phyloP scores from a whole-genome alignment of 1,140 invertebrate species.

The Campoletis sonorensis region DNA sequence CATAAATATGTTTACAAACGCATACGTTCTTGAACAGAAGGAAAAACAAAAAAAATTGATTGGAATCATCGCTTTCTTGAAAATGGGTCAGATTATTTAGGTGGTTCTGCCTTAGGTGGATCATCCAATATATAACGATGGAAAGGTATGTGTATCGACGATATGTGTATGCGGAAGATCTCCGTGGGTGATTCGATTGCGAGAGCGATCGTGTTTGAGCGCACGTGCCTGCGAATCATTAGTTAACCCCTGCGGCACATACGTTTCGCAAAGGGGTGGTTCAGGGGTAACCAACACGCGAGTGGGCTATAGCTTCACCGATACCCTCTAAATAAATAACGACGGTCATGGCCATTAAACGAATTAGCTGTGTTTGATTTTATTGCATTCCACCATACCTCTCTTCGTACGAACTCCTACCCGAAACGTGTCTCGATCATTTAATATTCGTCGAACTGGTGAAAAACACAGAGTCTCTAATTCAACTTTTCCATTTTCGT shows the following conservation, averaged over 20 bases:
- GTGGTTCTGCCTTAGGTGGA: background rate
- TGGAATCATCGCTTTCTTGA: background rate
- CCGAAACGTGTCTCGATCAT: background rate
- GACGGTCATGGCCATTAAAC: conserved; percentile 66
- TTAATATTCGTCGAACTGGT: background rate
- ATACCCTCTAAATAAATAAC: conserved; percentile 68
- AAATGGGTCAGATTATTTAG: background rate
- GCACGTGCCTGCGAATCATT: conserved; percentile 68
- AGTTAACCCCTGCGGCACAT: conserved; percentile 55
- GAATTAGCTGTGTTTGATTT: conserved; percentile 69
- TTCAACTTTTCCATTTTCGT: background rate
- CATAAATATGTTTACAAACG: too few species aligned
- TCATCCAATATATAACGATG: background rate
- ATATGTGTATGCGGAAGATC: conserved; percentile 30
- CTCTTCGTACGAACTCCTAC: too few species aligned
- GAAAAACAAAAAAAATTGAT: background rate
- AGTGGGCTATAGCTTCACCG: conserved; percentile 46
- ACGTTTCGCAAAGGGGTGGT: conserved; percentile 12
- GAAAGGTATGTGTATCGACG: background rate
- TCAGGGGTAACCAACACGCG: background rate
- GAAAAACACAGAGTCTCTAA: background rate
- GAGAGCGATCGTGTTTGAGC: conserved; percentile 62
- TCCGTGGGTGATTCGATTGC: conserved; percentile 49
- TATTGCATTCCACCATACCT: conserved; percentile 58
- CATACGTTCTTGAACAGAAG: too few species aligned